phyloP scores from a whole-genome alignment of 2,797 vertebrate genomes.

The Adrianichthys oophorus region DNA sequence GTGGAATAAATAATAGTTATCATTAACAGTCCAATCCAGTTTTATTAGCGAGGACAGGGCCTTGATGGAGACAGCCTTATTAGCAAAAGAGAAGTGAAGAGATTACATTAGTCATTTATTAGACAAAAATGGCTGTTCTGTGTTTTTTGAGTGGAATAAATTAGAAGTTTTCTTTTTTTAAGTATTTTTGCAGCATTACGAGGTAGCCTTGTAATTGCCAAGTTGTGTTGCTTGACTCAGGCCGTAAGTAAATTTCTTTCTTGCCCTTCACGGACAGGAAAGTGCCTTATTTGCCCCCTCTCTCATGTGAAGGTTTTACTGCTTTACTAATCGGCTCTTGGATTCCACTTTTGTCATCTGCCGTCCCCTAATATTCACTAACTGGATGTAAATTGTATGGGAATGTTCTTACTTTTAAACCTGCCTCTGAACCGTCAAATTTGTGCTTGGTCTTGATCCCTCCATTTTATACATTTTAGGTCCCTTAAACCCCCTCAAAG shows the following conservation, averaged over 20 bases:
- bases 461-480: constrained; percentile 78
- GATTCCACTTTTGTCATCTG: constrained; percentile 67
- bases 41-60: constrained; percentile 69
- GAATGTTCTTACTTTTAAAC: constrained; percentile 73
- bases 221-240: constrained; percentile 4
- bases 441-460: constrained; percentile 74
- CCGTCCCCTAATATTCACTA: constrained; percentile 65
- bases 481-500: constrained; percentile 79
- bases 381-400: constrained; percentile 71
- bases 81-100: constrained; percentile 65
- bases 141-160: no score
- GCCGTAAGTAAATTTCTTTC: constrained; percentile 26
- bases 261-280: constrained; percentile 13
- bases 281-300: constrained; percentile 47
- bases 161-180: background rate
- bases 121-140: constrained; percentile 19
- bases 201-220: constrained; percentile 1
- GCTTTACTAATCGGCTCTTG: constrained; percentile 68
- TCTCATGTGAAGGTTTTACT: constrained; percentile 65
- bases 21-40: constrained; percentile 66
- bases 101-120: constrained; percentile 39
- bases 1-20: constrained; percentile 78
- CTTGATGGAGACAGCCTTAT: constrained; percentile 55
- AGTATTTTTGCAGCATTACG: background rate
- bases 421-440: constrained; percentile 77